Base-by-base conservation (phyloP, 1,140 invertebrate species). In the Chymomyza costata region DNA sequence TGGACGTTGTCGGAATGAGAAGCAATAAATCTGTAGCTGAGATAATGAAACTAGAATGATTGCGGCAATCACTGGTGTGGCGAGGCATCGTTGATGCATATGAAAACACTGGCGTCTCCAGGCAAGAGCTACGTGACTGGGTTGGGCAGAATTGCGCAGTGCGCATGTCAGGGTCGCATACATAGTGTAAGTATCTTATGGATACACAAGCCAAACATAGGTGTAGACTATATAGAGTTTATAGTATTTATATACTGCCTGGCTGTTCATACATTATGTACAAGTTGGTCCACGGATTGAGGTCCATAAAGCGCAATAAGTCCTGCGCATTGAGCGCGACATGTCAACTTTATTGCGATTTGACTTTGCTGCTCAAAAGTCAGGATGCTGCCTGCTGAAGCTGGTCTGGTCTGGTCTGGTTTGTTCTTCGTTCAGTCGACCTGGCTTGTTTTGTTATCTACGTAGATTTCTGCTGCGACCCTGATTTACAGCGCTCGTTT, bases 11-110 rank as follows among this genome's bases (percentile, higher is more conserved):
- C 13, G 16, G n/a, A 32, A 32, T 19, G n/a, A 18, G 18, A 31
- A 55, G 47, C 51, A 17, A 80, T 80, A 80, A 80, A 80, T 81
- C 76, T 76, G 74, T 40, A 56, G 69, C 61, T 40, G 40, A 82
- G 76, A 65, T 83, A 83, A 83, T 83, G 82, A 83, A 83, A 83
- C 82, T 83, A 83, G 82, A 83, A 83, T 83, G 82, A 83, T 83
- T 83, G 81, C 74, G 40, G 81, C 82, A 83, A 83, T 83, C 82
- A 83, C 70, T 81, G 82, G 81, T 83, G 81, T 81, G 81, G 81
- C 65, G 41, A 64, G 57, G 13, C 32, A n/a, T n/a, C n/a, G 32
- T 34, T 34, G 32, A 34, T 34, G 32, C 32, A 34, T 34, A 34
- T 34, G 3, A 13, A 34, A 34, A 13, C 8, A 13, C 6, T 34